phyloP scores from a whole-genome alignment of 2,113 vertebrate genomes.

The Terrapene triunguis region DNA sequence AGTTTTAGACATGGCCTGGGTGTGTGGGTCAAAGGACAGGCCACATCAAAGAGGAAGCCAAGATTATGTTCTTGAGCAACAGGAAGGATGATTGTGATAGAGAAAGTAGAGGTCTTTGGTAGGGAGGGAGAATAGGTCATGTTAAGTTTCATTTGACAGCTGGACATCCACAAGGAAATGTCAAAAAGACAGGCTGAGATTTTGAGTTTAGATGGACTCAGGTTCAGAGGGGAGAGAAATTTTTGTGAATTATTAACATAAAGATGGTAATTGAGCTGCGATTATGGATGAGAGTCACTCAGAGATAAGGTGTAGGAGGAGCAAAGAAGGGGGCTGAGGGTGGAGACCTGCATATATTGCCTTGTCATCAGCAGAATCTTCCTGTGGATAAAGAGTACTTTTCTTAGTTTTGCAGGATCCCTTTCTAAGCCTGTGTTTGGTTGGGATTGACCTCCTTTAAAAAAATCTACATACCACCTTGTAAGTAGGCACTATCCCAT shows the following conservation, averaged over 20 bases:
- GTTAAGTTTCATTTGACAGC: not conserved
- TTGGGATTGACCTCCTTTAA: not conserved
- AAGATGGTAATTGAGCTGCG: not conserved
- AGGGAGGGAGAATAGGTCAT: not conserved
- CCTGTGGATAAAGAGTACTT: not conserved
- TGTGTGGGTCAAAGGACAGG: not conserved
- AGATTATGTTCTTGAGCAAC: not conserved
- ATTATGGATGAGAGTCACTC: not conserved
- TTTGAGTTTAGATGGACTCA: not conserved
- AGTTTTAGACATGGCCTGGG: not conserved
- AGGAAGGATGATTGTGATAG: not conserved
- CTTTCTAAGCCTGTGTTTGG: not conserved
- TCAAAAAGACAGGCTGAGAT: not conserved
- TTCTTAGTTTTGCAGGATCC: not conserved
- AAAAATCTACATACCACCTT: not conserved
- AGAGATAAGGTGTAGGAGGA: not conserved
- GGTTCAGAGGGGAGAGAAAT: not conserved
- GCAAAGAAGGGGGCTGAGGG: not conserved
- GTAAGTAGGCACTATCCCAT: not conserved
- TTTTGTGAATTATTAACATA: not conserved
- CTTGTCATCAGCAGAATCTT: not conserved
- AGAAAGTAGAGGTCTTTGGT: not conserved
- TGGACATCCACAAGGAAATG: not conserved
- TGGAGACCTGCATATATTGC: not conserved
- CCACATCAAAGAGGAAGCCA: not conserved